Evolutionary conservation across 2,888 invertebrate species (phyloP).

Genomic region (Drosophila paramelanica): DNA sequence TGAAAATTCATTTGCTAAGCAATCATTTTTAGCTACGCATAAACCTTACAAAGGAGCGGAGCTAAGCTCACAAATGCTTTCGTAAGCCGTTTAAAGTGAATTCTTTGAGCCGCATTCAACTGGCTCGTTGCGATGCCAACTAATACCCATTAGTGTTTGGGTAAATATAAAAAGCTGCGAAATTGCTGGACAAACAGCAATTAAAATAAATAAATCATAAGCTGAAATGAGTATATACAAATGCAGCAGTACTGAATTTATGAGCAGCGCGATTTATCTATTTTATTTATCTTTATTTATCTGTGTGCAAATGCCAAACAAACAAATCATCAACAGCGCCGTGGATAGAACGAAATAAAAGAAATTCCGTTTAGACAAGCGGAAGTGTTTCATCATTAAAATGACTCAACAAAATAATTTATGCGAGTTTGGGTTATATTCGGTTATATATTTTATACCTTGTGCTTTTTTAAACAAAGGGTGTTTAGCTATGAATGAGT

Average conservation of each 20-base stretch:
- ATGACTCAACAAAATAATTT: slow-evolving; percentile 35
- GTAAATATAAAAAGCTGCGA: neutral
- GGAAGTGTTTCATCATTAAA: slow-evolving; percentile 71
- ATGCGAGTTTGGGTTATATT: slow-evolving; percentile 3
- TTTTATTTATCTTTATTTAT: slow-evolving; percentile 56
- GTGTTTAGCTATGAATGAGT: too few species aligned
- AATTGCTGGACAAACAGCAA: slow-evolving; percentile 21
- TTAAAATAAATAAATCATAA: slow-evolving; percentile 37
- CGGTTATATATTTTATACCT: too few species aligned
- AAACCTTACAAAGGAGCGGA: neutral
- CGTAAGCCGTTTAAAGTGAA: slow-evolving; percentile 12
- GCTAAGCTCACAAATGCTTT: slow-evolving; percentile 6
- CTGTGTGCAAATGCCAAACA: slow-evolving; percentile 41
- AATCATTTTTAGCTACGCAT: slow-evolving; percentile 1
- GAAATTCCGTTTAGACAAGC: slow-evolving; percentile 24
- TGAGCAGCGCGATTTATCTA: slow-evolving; percentile 29
- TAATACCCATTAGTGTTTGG: slow-evolving; percentile 7
- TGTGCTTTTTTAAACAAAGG: too few species aligned
- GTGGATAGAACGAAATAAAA: slow-evolving; percentile 14
- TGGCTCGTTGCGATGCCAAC: slow-evolving; percentile 1
- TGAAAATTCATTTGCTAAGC: too few species aligned
- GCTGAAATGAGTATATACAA: slow-evolving; percentile 7
- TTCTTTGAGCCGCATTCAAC: slow-evolving; percentile 17
- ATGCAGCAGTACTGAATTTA: slow-evolving; percentile 17
- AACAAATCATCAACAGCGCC: slow-evolving; percentile 52